Base-by-base conservation (phyloP, 2,113 vertebrate species). In the Trogon surrucura region DNA sequence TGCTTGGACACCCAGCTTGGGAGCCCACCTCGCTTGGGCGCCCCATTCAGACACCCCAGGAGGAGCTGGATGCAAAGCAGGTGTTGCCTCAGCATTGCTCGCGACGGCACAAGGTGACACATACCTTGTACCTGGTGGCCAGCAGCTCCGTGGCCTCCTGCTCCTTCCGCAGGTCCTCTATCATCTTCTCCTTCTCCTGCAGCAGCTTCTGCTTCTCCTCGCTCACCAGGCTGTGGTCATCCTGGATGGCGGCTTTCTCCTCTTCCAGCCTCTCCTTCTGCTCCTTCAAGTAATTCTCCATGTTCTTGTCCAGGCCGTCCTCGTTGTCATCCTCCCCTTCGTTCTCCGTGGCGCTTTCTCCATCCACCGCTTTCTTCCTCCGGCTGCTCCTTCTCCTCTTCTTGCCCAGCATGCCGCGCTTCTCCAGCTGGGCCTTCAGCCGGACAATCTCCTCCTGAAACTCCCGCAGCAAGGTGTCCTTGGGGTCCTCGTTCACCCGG, bases 161-260 rank as follows among this genome's bases (percentile, higher is more conserved):
- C 96, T 99, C 99, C 92, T 98, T 99, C 93, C 98, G 97, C 95
- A 99, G 98, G 70, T 99, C 98, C 70, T 99, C 99, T 91, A 99
- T 99, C 99, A 99, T 99, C 98, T 98, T 99, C 98, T 99, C 98
- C 91, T 99, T 99, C 98, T 99, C 99, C 92, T 98, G 98, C 89
- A 99, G 98, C 45, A 99, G 98, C 96, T 98, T 99, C 97, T 99
- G 98, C 97, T 99, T 99, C 97, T 99, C 99, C 91, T 99, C 99
- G 0, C 98, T 98, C 97, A 99, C 96, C 96, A 99, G 96, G 95
- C 98, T 99, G 66, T 98, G 98, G 97, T 99, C 99, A 1, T 98
- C 99, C 97, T 98, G 98, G 96, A 99, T 99, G 66, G 99, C 99
- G 0, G 99, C 98, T 58, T 99, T 99, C 97, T 99, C 99, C 95